Base-by-base conservation (phyloP, 2,113 vertebrate genomes). In the Setophaga petechia region DNA sequence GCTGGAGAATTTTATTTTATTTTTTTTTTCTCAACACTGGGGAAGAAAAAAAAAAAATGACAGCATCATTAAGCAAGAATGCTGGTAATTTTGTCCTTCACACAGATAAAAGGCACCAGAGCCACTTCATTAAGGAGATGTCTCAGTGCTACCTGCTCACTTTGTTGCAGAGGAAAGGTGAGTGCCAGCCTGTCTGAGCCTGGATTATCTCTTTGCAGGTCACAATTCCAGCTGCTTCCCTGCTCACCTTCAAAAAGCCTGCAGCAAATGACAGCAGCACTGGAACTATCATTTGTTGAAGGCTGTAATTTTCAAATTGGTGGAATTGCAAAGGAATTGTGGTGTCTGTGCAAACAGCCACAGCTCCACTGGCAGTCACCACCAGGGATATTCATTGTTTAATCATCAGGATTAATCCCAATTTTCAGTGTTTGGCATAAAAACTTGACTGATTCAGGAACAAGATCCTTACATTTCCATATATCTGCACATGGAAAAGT, bases 61-160 rank as follows among this genome's bases (percentile, higher is more conserved):
- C 89, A 87, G 37, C 79, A 92, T 89, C 87, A 91, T 89, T 82
- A 96, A 94, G 65, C 81, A 90, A 58, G 72, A 76, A 91, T 82
- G 59, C 49, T 79, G 76, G 94, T 43, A 63, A 27, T 83, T 89
- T 86, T 58, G 76, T 55, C 55, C 83, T 95, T 96, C 95, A 94
- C 91, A 89, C 96, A 97, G 92, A 96, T 94, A 94, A 98, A 97
- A 97, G 95, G 83, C 86, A 95, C 31, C 73, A 30, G 79, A 85
- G 33, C 20, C 92, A 72, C 83, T 96, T 97, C 75, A 96, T 97
- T 97, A 96, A 93, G 85, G 74, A 96, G 88, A 84, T 54, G 73
- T 59, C 94, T 67, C 92, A 61, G 96, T 28, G 94, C 76, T 87
- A 92, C 90, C 95, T 91, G 82, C 91, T 94, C 87, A 87, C 92